These are phyloP conservation scores for Pagrus major DNA, from an alignment of 2,113 vertebrate genomes.

Conservation along the genomic window DNA sequence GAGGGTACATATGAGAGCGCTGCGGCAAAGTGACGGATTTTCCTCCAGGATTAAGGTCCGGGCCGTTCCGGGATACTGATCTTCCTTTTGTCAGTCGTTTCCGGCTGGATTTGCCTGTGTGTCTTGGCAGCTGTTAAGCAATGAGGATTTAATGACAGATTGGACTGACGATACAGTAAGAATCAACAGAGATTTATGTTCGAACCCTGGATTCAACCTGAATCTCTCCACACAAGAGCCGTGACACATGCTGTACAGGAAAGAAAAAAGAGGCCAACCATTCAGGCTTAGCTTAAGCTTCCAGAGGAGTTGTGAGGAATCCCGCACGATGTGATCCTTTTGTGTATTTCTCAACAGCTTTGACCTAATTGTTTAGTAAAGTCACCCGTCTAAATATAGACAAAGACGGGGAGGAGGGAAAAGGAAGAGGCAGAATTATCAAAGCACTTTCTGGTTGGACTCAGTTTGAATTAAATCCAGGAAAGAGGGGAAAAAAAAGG, in stretches of 20 bases:
- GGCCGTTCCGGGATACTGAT: constrained; percentile 31
- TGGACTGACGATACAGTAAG: not conserved
- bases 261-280: constrained; percentile 24
- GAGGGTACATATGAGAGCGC: not conserved
- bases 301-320: constrained; percentile 47
- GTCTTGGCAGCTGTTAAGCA: constrained; percentile 28
- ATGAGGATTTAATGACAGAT: constrained; percentile 51
- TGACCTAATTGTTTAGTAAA: constrained; percentile 75
- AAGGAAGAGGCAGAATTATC: constrained; percentile 28
- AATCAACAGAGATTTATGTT: constrained; percentile 34
- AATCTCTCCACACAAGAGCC: not conserved
- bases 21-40: not conserved
- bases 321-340: constrained; percentile 38
- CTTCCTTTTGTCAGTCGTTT: constrained; percentile 26
- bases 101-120: constrained; percentile 29
- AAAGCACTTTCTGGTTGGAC: constrained; percentile 35
- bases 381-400: constrained; percentile 74
- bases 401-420: not conserved
- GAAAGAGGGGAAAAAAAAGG: not conserved
- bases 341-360: constrained; percentile 66
- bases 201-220: constrained; percentile 39
- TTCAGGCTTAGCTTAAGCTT: constrained; percentile 34
- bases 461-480: constrained; percentile 43
- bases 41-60: constrained; percentile 25
- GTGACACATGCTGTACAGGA: not conserved